Base-by-base conservation (phyloP, 2,888 invertebrate genomes). In the Melieria omissa region DNA sequence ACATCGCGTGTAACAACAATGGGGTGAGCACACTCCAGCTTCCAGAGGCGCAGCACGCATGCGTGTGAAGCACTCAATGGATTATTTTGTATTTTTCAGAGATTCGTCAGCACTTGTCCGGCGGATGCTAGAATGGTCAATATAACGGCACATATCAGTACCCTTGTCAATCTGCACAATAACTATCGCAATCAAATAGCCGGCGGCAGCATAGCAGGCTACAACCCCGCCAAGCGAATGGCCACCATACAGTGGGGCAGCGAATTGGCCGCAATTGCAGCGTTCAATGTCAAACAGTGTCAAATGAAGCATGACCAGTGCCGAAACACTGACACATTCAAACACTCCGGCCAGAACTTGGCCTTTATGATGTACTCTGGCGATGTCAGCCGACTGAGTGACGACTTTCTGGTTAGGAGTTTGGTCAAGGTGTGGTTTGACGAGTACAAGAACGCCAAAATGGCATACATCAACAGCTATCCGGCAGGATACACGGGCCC, bases 161-260 rank as follows among this genome's bases (percentile, higher is more conserved):
- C 61, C 0, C 54, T 78, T 16, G 60, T 73, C 29, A 14, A 70
- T 16, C 41, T 58, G 4, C 75, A 75, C 16, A 78, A 78, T 55
- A 49, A 8, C 0, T 74, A 72, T 52, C 76, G 78, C 57, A 66
- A 78, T 63, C 54, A 72, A 4, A 60, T 76, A 7, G 78, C 76
- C 10, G 73, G 74, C 7, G 76, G 77, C 4, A 41, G n/a, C 9
- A n/a, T n/a, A 1, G 14, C 42, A 6, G 29, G 29, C 29, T 57
- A 57, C 57, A n/a, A 8, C 8, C 63, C 80, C 3, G 85, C 85
- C 29, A 78, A 77, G 8, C 79, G 81, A 57, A 85, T 85, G 85
- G 81, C 81, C 64, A 83, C 82, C 64, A 83, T 84, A 75, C 61
- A 73, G 44, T 85, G 85, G 85, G 78, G 79, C 68, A 75, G 80